phyloP scores from a whole-genome alignment of 2,113 vertebrate species.

The Antechinus stuartii region DNA sequence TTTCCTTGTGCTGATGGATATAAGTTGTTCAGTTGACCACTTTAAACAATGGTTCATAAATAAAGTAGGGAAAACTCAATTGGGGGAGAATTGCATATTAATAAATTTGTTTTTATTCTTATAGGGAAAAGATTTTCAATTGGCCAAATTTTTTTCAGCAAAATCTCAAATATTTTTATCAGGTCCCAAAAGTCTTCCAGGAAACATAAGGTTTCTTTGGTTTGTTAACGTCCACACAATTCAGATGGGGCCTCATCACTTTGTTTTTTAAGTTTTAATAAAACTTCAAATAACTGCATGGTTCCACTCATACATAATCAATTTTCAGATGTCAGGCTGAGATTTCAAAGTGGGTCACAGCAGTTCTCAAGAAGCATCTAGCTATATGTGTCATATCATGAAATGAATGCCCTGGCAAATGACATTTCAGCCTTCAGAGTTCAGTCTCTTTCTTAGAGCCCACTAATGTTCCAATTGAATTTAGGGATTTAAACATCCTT shows the following conservation, averaged over 20 bases:
- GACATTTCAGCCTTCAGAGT: neutral
- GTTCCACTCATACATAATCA: constrained; percentile 31
- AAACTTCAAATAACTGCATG: constrained; percentile 54
- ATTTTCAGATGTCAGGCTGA: constrained; percentile 34
- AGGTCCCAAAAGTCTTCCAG: neutral
- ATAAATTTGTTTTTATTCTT: neutral
- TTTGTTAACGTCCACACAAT: constrained; percentile 52
- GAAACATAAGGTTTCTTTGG: neutral
- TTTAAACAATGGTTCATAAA: constrained; percentile 43
- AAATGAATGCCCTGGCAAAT: constrained; percentile 1
- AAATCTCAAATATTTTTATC: constrained; percentile 4
- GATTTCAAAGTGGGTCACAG: constrained; percentile 30
- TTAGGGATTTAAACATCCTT: neutral
- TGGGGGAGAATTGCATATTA: neutral
- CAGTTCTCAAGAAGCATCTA: constrained; percentile 44
- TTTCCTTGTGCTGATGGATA: constrained; percentile 42
- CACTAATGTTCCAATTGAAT: neutral
- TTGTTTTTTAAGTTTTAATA: constrained; percentile 62
- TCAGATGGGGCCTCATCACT: constrained; percentile 30
- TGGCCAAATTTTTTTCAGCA: constrained; percentile 12
- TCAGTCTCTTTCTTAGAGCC: neutral
- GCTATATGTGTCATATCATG: constrained; percentile 6
- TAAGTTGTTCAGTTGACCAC: constrained; percentile 27
- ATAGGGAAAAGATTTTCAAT: neutral
- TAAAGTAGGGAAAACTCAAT: constrained; percentile 38